phyloP scores from a whole-genome alignment of 2,113 vertebrate genomes.

The Argyrosomus japonicus region DNA sequence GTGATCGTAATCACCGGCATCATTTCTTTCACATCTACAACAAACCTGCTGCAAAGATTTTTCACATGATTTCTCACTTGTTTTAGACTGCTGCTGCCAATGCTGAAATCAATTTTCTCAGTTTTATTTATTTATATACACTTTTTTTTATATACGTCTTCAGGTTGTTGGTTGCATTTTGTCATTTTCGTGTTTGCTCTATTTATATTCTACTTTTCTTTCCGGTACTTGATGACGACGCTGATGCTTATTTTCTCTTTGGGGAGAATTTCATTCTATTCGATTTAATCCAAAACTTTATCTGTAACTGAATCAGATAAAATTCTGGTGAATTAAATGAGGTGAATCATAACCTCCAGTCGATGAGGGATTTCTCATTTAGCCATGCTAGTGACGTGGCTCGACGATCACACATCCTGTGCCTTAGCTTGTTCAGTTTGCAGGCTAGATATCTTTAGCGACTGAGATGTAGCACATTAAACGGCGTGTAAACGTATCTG shows the following conservation, averaged over 20 bases:
- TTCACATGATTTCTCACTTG: background rate
- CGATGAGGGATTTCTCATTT: background rate
- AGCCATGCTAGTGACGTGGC: background rate
- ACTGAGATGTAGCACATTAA: no score
- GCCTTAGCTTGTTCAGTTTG: no score
- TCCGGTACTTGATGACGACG: background rate
- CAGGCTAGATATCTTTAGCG: no score
- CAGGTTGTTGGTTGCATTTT: conserved; percentile 4
- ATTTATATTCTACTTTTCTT: conserved; percentile 23
- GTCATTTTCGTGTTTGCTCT: conserved; percentile 13
- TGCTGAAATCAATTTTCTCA: background rate
- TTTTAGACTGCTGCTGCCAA: background rate
- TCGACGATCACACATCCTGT: background rate
- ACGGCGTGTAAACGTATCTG: no score
- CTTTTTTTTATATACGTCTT: background rate
- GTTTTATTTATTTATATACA: background rate
- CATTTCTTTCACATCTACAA: background rate
- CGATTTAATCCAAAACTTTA: conserved; percentile 7
- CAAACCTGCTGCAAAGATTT: background rate
- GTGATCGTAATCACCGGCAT: background rate
- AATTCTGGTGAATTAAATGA: conserved; percentile 39
- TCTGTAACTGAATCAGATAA: conserved; percentile 9
- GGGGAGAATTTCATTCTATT: conserved; percentile 15
- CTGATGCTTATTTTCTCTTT: conserved; percentile 22
- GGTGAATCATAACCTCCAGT: conserved; percentile 12